A percentile compares a stretch with the other conserved stretches of the same genome.
Conservation (phyloP, 1,140 invertebrate species). For the Trichonephila clavata region DNA sequence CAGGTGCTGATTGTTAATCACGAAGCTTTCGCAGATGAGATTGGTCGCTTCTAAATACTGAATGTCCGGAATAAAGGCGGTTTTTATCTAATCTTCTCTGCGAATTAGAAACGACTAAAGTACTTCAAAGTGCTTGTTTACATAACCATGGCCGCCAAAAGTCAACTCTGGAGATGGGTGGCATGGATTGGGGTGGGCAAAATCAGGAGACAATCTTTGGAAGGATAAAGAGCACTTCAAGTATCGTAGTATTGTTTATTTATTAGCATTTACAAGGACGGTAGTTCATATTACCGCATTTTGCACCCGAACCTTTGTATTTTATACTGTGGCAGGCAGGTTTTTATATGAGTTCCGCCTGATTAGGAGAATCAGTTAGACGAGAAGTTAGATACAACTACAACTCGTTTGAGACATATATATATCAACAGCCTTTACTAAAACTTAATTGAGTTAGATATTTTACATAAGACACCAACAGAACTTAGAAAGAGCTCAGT, state of each 20-base stretch:
- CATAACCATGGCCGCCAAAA: slow-evolving; percentile 37
- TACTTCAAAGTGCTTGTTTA: slow-evolving; percentile 59
- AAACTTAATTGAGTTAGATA: background rate
- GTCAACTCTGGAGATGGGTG: background rate
- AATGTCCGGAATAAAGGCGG: slow-evolving; percentile 25
- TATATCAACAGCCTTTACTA: background rate
- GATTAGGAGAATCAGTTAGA: slow-evolving; percentile 14
- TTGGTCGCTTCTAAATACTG: slow-evolving; percentile 9
- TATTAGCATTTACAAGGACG: slow-evolving; percentile 58
- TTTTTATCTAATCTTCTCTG: slow-evolving; percentile 69
- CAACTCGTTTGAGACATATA: too few species aligned
- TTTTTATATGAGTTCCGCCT: slow-evolving; percentile 14
- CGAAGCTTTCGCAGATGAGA: background rate
- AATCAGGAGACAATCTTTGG: slow-evolving; percentile 37
- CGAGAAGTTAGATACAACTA: background rate
- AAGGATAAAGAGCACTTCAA: slow-evolving; percentile 21
- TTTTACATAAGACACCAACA: background rate
- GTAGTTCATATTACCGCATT: slow-evolving; percentile 58
- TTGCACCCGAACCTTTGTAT: slow-evolving; percentile 70
- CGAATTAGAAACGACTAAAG: slow-evolving; percentile 63
- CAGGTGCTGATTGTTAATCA: slow-evolving; percentile 8
- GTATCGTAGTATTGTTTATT: slow-evolving; percentile 57
- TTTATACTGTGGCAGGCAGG: background rate
- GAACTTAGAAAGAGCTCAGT: background rate
- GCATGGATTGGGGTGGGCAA: slow-evolving; percentile 36